phyloP scores from a whole-genome alignment of 2,888 invertebrate genomes.

The Bruchidius siliquastri region DNA sequence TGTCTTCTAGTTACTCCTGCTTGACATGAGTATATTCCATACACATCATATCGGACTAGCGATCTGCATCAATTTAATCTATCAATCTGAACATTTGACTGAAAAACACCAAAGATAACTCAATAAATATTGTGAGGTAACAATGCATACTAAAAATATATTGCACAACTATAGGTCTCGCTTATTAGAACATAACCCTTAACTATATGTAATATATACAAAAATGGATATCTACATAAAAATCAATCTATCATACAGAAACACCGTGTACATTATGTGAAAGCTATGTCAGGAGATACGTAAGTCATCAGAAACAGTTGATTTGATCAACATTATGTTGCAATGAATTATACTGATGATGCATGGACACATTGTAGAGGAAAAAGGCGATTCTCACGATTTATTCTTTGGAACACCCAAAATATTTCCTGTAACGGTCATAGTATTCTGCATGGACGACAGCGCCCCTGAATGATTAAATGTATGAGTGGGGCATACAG shows the following conservation, averaged over 20 bases:
- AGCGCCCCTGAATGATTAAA: too few relatives aligned
- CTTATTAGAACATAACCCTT: constrained; percentile 11
- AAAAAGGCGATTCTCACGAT: too few relatives aligned
- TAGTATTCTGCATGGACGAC: too few relatives aligned
- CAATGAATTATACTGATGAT: too few relatives aligned
- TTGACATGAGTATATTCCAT: not conserved
- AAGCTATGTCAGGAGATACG: constrained; percentile 9
- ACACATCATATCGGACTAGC: not conserved
- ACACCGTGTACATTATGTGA: constrained; percentile 11
- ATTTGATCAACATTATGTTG: too few relatives aligned
- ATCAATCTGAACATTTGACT: not conserved
- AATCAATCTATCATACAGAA: not conserved
- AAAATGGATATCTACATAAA: constrained; percentile 10
- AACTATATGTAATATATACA: constrained; percentile 12
- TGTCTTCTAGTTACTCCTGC: not conserved
- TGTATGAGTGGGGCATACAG: too few relatives aligned
- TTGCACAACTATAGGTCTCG: constrained; percentile 17
- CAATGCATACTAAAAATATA: constrained; percentile 14
- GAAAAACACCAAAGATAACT: not conserved
- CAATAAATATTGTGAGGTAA: constrained; percentile 7
- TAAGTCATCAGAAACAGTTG: not conserved
- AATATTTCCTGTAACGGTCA: too few relatives aligned
- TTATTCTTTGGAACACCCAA: too few relatives aligned
- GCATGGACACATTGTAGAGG: too few relatives aligned
- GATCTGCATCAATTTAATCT: not conserved